These are phyloP conservation scores for Hirudinaria manillensis DNA, from an alignment of 2,888 invertebrate species.

Conservation along the genomic window DNA sequence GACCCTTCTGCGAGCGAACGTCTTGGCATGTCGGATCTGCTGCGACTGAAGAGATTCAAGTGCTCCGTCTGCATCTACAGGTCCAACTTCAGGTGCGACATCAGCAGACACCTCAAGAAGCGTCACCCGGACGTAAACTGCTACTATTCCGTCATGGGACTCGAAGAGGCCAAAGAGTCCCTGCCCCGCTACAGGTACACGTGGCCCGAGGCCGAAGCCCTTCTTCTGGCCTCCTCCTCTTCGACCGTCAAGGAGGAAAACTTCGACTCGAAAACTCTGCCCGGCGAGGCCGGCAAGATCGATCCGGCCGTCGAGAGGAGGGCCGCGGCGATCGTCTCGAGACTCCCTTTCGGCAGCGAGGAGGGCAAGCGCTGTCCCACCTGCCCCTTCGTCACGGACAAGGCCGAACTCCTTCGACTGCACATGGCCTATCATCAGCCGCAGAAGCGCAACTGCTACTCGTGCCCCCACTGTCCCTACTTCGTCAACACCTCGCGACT, in stretches of 20 bases:
- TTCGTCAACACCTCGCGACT: slow-evolving; percentile 60
- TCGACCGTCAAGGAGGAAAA: slow-evolving; percentile 5
- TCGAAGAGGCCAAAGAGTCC: slow-evolving; percentile 35
- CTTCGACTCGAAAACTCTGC: not conserved
- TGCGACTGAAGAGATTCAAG: slow-evolving; percentile 36
- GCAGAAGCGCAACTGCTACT: slow-evolving; percentile 64
- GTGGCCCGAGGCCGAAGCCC: not conserved
- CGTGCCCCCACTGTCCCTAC: slow-evolving; percentile 75
- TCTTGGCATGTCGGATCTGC: slow-evolving; percentile 28
- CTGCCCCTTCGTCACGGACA: slow-evolving; percentile 61
- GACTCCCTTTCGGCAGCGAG: not conserved
- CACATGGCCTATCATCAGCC: slow-evolving; percentile 68
- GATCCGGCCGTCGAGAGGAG: not conserved
- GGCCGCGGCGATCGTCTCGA: not conserved
- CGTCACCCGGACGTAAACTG: slow-evolving; percentile 41
- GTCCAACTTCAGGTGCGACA: slow-evolving; percentile 94
- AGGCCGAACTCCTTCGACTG: slow-evolving; percentile 47
- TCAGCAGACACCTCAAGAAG: slow-evolving; percentile 81
- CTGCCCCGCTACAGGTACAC: slow-evolving; percentile 42
- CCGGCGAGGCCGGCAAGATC: not conserved
- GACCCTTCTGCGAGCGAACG: not conserved
- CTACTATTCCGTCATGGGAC: slow-evolving; percentile 15
- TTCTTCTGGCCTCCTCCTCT: not conserved
- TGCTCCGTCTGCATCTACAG: slow-evolving; percentile 49
- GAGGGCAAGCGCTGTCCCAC: slow-evolving; percentile 25